Conservation (phyloP, 1,140 invertebrate genomes). For the Ips nitidus region DNA sequence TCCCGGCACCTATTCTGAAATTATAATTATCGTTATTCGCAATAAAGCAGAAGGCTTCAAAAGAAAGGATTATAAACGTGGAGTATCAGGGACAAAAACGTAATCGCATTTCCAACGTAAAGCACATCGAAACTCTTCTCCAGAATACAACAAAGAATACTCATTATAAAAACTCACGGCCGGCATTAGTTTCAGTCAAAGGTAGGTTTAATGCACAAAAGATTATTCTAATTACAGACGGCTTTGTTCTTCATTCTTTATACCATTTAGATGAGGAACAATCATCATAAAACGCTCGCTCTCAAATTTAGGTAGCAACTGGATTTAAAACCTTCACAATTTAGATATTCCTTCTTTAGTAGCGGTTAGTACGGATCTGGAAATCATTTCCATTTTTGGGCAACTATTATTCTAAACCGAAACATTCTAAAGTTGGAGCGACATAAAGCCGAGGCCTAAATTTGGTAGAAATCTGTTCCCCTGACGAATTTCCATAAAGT, state of each 20-base stretch:
- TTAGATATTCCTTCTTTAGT: too few species aligned
- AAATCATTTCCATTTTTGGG: neutral
- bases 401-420: neutral
- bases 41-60: constrained; percentile 2
- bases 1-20: neutral
- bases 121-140: constrained; percentile 4
- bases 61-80: neutral
- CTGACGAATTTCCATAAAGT: constrained; percentile 10
- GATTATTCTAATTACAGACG: constrained; percentile 17
- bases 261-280: constrained; percentile 19
- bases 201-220: constrained; percentile 18
- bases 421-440: neutral
- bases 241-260: constrained; percentile 26
- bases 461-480: neutral
- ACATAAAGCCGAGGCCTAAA: constrained; percentile 2
- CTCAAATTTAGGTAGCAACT: constrained; percentile 9
- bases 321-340: constrained; percentile 3
- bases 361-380: neutral
- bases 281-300: constrained; percentile 8
- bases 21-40: constrained; percentile 3
- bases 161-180: constrained; percentile 13
- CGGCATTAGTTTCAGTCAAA: constrained; percentile 16
- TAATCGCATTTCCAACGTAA: constrained; percentile 10
- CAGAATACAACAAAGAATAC: neutral
- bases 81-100: neutral